These are phyloP conservation scores for Chinchilla lanigera DNA, from an alignment of 2,113 vertebrate species.

Conservation along the genomic window DNA sequence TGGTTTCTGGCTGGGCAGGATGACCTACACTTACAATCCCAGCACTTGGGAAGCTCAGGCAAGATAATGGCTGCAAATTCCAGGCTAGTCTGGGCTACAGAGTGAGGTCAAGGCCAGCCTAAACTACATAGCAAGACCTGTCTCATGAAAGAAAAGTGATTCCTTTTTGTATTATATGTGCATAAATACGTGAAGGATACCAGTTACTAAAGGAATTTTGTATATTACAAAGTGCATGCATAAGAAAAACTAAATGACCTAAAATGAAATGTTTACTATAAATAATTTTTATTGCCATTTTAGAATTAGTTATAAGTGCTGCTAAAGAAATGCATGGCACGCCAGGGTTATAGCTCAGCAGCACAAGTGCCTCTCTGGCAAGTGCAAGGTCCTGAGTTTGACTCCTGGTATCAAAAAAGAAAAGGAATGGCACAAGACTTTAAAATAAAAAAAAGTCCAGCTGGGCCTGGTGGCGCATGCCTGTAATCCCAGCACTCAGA, in stretches of 20 bases:
- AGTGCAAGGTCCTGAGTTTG: no score
- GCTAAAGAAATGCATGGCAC: background rate
- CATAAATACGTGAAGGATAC: background rate
- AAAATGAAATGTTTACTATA: background rate
- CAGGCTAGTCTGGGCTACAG: background rate
- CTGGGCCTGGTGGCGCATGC: no score
- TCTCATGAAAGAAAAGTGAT: background rate
- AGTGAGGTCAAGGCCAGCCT: background rate
- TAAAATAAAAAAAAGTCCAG: no score
- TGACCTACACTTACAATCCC: background rate
- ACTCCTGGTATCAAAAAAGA: no score
- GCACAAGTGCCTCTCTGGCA: no score
- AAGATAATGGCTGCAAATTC: background rate
- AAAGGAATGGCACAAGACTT: no score
- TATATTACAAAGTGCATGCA: background rate
- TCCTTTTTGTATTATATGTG: background rate
- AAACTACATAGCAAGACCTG: background rate
- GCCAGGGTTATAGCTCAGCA: no score
- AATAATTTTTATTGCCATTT: conserved; percentile 4
- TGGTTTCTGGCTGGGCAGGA: background rate
- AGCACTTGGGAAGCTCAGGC: background rate
- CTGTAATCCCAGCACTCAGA: no score
- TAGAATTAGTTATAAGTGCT: conserved; percentile 25
- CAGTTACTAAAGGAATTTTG: background rate
- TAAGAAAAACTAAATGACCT: conserved; percentile 5